Base-by-base conservation (phyloP, 2,797 vertebrate species). In the Chelon labrosus region DNA sequence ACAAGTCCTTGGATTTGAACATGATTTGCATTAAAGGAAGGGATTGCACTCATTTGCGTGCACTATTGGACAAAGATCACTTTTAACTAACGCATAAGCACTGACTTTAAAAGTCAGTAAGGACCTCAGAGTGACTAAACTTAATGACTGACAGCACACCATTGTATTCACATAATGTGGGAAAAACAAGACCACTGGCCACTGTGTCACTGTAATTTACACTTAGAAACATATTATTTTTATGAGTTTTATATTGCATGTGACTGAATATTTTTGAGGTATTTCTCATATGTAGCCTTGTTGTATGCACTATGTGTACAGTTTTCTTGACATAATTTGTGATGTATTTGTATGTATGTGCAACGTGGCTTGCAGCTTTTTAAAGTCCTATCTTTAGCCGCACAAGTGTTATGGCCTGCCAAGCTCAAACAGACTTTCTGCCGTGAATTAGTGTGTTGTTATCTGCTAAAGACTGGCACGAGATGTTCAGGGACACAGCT, bases 381-480 rank as follows among this genome's bases (percentile, higher is more conserved):
- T 37, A 46, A 64, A 65, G 42, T 14, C 5, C 68, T 65, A 70
- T 65, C 66, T 84, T 77, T 65, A 59, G 68, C 22, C 39, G 47
- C 47, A 54, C 37, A 52, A 20, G 19, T 39, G 37, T 50, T 22
- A 7, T 19, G 55, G 39, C 58, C 44, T 31, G 53, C 52, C 41
- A 47, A 71, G 41, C 42, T 49, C 41, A 56, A 64, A 67, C 67
- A 22, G 19, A 61, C 46, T n/a, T 17, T 47, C 52, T 66, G 46
- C 46, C 58, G 73, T 77, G 75, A 71, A 51, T 81, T 73, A 66
- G 47, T 56, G 38, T 70, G 31, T 58, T 72, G 62, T 82, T 81
- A 70, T 76, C 65, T 74, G 39, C 41, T 44, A 31, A 73, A 71
- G 55, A 71, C 50, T 16, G 25, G 49, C 37, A 67, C 27, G 9